phyloP scores from a whole-genome alignment of 2,797 vertebrate genomes.

The Catamblyrhynchus diadema region DNA sequence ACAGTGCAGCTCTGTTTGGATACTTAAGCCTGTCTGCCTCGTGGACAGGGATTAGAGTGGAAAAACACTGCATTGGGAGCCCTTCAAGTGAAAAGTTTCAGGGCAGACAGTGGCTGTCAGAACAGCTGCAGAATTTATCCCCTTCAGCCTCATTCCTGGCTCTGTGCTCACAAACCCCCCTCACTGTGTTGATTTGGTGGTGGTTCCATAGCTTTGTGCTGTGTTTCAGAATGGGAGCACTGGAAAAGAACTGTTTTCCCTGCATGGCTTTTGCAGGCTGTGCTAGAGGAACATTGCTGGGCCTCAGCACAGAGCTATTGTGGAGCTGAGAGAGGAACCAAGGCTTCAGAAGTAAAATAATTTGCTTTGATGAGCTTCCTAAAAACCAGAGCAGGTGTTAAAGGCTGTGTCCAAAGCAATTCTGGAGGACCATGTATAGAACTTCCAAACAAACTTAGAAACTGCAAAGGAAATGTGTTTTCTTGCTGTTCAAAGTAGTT shows the following conservation, averaged over 20 bases:
- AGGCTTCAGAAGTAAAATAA: not conserved
- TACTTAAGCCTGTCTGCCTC: not conserved
- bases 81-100: not conserved
- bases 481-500: not conserved
- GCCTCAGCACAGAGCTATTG: not conserved
- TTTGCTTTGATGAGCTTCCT: not conserved
- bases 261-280: not conserved
- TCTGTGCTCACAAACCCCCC: not conserved
- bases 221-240: not conserved
- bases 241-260: not conserved
- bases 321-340: not conserved
- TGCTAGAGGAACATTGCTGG: not conserved
- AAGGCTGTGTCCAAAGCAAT: not conserved
- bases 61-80: not conserved
- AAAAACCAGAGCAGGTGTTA: not conserved
- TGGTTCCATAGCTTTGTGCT: not conserved
- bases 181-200: not conserved
- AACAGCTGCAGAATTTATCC: not conserved
- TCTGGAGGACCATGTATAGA: accelerated
- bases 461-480: not conserved
- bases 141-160: accelerated
- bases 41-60: not conserved
- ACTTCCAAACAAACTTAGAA: not conserved
- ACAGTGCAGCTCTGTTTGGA: not conserved
- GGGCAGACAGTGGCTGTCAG: not conserved